These are phyloP conservation scores for Polypterus senegalus DNA, from an alignment of 2,113 vertebrate genomes.

Conservation along the genomic window DNA sequence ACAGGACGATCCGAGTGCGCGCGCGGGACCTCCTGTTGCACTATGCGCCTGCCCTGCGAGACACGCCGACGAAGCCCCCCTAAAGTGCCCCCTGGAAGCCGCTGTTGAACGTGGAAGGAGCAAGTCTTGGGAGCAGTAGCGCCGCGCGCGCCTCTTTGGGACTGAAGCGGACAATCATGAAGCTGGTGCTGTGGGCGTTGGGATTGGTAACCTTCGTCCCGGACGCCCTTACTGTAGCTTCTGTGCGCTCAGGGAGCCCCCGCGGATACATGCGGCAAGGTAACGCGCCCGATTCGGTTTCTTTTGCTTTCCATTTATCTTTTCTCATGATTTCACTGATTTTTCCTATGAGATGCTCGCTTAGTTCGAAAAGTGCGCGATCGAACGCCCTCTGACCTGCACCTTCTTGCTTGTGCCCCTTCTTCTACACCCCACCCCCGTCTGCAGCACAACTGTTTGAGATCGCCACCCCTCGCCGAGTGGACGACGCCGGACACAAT, in stretches of 20 bases:
- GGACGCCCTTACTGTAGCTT: slow-evolving; percentile 56
- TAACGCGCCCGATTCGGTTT: slow-evolving; percentile 33
- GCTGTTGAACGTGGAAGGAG: slow-evolving; percentile 8
- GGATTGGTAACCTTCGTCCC: slow-evolving; percentile 64
- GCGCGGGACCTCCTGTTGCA: neutral
- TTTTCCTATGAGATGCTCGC: too few species aligned
- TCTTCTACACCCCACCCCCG: slow-evolving; percentile 12
- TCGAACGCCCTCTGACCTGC: too few species aligned
- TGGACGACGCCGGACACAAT: slow-evolving; percentile 76
- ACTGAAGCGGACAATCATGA: slow-evolving; percentile 75
- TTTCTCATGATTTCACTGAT: too few species aligned
- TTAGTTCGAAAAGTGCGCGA: too few species aligned
- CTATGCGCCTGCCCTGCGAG: too few species aligned
- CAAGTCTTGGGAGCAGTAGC: slow-evolving; percentile 19
- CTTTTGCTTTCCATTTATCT: too few species aligned
- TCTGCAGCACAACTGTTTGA: slow-evolving; percentile 68
- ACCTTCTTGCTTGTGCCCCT: too few species aligned
- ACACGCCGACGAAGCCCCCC: too few species aligned
- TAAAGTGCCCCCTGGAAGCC: too few species aligned
- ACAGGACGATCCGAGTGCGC: slow-evolving; percentile 16
- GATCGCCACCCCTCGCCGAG: slow-evolving; percentile 77
- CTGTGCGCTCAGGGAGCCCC: slow-evolving; percentile 48
- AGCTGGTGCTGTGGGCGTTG: slow-evolving; percentile 81
- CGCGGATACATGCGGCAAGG: slow-evolving; percentile 68
- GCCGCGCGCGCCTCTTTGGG: slow-evolving; percentile 38